A percentile compares a stretch with the other conserved stretches of the same genome.
Conservation (phyloP, 2,797 vertebrate genomes). For the Enteromius anoplus region DNA sequence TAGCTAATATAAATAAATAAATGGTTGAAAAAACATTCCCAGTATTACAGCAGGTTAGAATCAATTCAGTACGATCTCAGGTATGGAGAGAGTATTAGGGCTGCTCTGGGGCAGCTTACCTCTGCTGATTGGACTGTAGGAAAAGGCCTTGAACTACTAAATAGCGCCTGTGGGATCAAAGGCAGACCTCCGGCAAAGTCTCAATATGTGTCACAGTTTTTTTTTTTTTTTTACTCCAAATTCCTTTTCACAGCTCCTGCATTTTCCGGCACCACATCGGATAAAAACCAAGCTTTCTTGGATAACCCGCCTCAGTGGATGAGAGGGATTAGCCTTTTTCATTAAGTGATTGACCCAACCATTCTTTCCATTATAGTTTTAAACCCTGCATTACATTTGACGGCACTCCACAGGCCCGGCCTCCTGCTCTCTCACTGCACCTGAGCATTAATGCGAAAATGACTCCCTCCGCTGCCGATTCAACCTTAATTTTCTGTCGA, state of each 20-base stretch:
- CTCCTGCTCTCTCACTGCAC: constrained; percentile 22
- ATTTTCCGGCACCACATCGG: constrained; percentile 43
- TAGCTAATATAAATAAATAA: neutral
- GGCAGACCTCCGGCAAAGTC: constrained; percentile 57
- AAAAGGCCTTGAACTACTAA: constrained; percentile 55
- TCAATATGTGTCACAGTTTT: constrained; percentile 60
- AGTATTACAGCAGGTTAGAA: neutral
- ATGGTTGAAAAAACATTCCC: neutral
- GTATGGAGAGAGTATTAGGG: neutral
- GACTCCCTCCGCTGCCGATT: constrained; percentile 25
- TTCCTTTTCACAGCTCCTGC: constrained; percentile 13
- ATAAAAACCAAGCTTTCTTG: constrained; percentile 57
- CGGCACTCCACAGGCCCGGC: constrained; percentile 21
- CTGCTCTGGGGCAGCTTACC: constrained; percentile 17
- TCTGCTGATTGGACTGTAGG: constrained; percentile 37
- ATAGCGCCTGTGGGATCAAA: constrained; percentile 66
- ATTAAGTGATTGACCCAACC: constrained; percentile 63
- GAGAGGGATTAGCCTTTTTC: constrained; percentile 64
- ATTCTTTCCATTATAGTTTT: constrained; percentile 47
- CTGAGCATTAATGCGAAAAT: constrained; percentile 34
- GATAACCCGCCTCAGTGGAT: constrained; percentile 60
- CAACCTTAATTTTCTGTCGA: constrained; percentile 11
- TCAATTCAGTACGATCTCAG: neutral
- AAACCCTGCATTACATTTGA: constrained; percentile 47
- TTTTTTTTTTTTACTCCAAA: constrained; percentile 24